Conservation (phyloP, 1,140 invertebrate species). For the Neoseiulus cucumeris region DNA sequence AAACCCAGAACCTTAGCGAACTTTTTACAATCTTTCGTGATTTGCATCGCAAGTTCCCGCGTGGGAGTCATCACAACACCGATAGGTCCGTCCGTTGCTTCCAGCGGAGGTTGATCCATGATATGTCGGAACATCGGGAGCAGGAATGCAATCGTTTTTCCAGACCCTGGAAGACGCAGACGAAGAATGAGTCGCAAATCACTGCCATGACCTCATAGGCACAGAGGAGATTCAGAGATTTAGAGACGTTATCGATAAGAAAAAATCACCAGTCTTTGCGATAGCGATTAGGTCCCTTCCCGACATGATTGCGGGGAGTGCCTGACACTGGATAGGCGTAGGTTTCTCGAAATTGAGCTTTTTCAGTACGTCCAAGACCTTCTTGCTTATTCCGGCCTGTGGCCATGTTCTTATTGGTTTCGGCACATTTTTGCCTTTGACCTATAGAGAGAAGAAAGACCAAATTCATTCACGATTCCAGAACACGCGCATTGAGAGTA, state of each 20-base stretch:
- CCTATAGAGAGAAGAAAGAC: conserved; percentile 20
- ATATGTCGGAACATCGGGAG: conserved; percentile 97
- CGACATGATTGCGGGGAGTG: conserved; percentile 96
- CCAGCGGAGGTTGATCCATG: conserved; percentile 71
- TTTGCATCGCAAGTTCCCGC: conserved; percentile 94
- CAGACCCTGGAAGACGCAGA: conserved; percentile 40
- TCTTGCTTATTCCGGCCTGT: conserved; percentile 91
- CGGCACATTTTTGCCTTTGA: conserved; percentile 60
- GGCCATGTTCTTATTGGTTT: conserved; percentile 94
- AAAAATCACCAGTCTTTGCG: conserved; percentile 66
- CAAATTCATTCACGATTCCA: no score
- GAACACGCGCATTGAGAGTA: no score
- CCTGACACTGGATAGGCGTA: conserved; percentile 95
- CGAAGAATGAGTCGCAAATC: no score
- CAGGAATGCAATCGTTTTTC: conserved; percentile 94
- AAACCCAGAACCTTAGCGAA: conserved; percentile 75
- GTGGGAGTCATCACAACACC: conserved; percentile 94
- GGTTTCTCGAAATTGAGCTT: conserved; percentile 81
- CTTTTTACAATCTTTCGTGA: conserved; percentile 86
- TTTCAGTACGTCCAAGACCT: conserved; percentile 81
- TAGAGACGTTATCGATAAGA: no score
- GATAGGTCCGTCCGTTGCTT: conserved; percentile 91
- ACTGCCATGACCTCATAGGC: no score
- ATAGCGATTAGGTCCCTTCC: conserved; percentile 91
- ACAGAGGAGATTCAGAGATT: no score